Conservation (phyloP, 35 echinoderm and acorn worm genomes). For the Hemicentrotus pulcherrimus region DNA sequence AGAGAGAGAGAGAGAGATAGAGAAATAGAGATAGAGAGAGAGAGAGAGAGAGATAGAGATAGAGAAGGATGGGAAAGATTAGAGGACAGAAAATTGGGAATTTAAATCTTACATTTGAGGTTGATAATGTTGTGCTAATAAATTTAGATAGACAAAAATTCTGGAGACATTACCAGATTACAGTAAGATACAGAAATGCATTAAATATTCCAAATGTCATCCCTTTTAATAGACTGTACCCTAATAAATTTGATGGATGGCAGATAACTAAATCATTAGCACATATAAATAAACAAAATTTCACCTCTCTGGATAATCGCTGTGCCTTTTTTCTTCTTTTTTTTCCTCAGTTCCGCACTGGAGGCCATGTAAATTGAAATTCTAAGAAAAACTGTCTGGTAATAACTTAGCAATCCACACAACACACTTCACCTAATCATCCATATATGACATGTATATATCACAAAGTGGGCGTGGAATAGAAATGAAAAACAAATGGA, state of each 20-base stretch:
- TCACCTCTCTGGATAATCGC: neutral
- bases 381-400: neutral
- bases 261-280: neutral
- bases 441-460: neutral
- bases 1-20: too few species aligned
- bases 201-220: neutral
- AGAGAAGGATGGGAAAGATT: too few species aligned
- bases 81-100: too few species aligned
- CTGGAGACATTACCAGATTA: neutral
- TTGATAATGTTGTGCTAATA: too few species aligned
- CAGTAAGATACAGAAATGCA: neutral
- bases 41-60: too few species aligned
- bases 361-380: neutral
- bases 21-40: too few species aligned
- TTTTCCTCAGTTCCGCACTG: neutral
- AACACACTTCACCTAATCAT: neutral
- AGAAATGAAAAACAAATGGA: neutral
- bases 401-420: neutral
- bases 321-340: neutral
- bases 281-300: neutral
- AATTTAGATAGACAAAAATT: neutral
- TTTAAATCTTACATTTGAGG: too few species aligned
- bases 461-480: neutral
- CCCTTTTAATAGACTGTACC: neutral
- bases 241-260: neutral